Evolutionary conservation across 2,888 invertebrate species (phyloP), one percentile per base, ranked within the genome.

Genomic region (Ennomos erosarius): DNA sequence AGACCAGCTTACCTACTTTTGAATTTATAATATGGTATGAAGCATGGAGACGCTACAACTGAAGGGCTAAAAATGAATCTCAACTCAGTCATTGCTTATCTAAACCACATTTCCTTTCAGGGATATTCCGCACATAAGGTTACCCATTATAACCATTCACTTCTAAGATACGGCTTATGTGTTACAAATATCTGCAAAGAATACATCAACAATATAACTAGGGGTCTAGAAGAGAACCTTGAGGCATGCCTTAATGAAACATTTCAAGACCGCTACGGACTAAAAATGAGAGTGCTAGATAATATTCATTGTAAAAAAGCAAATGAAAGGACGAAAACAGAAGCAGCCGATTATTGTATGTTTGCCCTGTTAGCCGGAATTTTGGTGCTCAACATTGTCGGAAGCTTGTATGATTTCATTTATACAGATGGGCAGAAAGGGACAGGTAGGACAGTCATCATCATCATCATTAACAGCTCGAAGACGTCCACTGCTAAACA

Each of bases 101-200:
- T 26, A 26, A 16, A 6, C 6, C 26, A 26, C 1, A 26, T 1
- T 55, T 47, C 40, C 44, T 82, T 80, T 45, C 79, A 90, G 89
- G 80, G 71, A 58, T 89, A 87, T 62, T 87, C 89, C 60, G 80
- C 75, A 0, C 55, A 83, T 54, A 79, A 61, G 54, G 55, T 74
- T 10, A 87, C 87, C 64, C 89, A 89, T 64, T 89, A 75, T 63
- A 87, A 90, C 52, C 86, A 88, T 65, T 81, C 87, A 42, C 71
- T 87, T 89, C 47, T 73, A 86, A 69, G 89, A 79, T 4, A 69
- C 87, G 43, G 43, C 11, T 10, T 51, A 0, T 90, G 90, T 66
- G 73, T 88, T 1, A 81, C 79, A 8, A 70, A 51, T 13, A 76
- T 76, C 1, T 90, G 89, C 57, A 75, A 73, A 64, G 60, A 67